phyloP scores from a whole-genome alignment of 2,797 vertebrate genomes.

The Taeniopygia guttata region DNA sequence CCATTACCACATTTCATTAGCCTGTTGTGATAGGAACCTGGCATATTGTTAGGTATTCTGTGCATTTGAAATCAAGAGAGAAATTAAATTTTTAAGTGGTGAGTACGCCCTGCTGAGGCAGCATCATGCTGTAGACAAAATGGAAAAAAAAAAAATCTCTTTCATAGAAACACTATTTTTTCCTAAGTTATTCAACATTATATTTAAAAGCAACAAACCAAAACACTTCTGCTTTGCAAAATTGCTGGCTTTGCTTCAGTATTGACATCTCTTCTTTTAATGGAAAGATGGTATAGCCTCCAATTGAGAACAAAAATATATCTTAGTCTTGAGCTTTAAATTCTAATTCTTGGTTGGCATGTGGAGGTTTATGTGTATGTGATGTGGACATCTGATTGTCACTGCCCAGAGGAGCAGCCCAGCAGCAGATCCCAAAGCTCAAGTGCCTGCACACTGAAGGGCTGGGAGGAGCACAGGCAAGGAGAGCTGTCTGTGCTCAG shows the following conservation, averaged over 20 bases:
- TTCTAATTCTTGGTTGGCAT: background rate
- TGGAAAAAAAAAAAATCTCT: background rate
- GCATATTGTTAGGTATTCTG: background rate
- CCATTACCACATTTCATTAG: background rate
- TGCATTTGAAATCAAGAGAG: background rate
- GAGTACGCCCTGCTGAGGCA: background rate
- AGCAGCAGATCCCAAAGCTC: background rate
- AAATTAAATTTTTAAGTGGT: slow-evolving; percentile 15
- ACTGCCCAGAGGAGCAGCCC: background rate
- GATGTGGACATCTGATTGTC: background rate
- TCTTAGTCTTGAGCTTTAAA: background rate
- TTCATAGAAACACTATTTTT: background rate
- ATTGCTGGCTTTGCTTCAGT: background rate
- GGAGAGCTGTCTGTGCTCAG: background rate
- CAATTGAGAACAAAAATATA: background rate
- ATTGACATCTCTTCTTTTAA: background rate
- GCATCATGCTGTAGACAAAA: background rate
- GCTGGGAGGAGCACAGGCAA: background rate
- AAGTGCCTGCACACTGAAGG: background rate
- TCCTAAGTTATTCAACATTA: background rate
- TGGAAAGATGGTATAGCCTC: background rate
- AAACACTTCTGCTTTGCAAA: background rate
- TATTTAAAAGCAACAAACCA: background rate
- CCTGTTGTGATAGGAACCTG: background rate
- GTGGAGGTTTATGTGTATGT: background rate